A percentile compares a stretch with the other conserved stretches of the same genome.
Evolutionary conservation across 1,140 invertebrate genomes (phyloP).

Genomic region (Sinella curviseta): DNA sequence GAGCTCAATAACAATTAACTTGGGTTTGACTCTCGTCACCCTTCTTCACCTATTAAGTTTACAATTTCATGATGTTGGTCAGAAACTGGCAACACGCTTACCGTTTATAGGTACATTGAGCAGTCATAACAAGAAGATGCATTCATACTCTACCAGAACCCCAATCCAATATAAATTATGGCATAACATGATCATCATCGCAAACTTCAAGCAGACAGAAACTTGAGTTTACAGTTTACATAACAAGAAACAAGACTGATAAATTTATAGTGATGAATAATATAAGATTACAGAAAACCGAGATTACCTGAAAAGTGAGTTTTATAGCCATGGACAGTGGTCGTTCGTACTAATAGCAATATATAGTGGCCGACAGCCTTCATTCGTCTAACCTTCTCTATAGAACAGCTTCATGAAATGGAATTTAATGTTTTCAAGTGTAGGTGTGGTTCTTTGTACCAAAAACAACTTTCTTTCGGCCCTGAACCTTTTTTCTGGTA

Average conservation of each 20-base stretch:
- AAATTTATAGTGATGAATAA: no score
- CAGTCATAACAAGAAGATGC: no score
- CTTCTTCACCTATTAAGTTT: not conserved
- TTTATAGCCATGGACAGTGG: not conserved
- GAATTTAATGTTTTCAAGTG: not conserved
- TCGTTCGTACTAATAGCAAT: no score
- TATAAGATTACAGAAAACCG: not conserved
- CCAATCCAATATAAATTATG: not conserved
- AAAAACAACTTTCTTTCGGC: slow-evolving; percentile 7
- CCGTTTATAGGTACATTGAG: no score
- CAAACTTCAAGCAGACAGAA: not conserved
- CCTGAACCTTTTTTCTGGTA: no score
- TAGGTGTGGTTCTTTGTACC: not conserved
- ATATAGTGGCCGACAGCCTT: no score
- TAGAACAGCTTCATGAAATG: no score
- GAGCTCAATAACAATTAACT: not conserved
- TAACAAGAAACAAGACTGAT: not conserved
- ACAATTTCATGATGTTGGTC: not conserved
- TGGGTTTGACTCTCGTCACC: not conserved
- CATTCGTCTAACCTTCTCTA: no score
- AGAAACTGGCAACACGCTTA: no score
- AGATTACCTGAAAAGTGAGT: not conserved
- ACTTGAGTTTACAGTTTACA: not conserved
- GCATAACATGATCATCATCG: not conserved
- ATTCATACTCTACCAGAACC: no score